Evolutionary conservation across 2,113 vertebrate genomes (phyloP), one percentile per base, ranked within the genome.

Genomic region (Passer domesticus): DNA sequence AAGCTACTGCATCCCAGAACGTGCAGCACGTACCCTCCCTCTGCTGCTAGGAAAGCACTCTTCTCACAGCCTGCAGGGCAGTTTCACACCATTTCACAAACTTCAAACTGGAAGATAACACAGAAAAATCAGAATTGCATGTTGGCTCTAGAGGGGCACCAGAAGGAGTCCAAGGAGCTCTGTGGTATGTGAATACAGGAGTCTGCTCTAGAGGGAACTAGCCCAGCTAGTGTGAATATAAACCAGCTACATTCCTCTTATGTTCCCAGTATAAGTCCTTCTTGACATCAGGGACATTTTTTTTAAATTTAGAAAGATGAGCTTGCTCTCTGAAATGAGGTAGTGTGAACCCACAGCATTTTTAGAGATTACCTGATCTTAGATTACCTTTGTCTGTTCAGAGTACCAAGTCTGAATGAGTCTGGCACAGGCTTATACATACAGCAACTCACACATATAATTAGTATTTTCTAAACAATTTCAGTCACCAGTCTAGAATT

Each of bases 1-100:
- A 31, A 28, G 7, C 2, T 21, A 28, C 13, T 1, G 0, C 37
- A 2, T 16, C 25, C 43, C 55, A 44, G 27, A 83, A 30, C 2
- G 1, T 0, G 3, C 10, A 56, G 11, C 23, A 24, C 3, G 0
- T 37, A 16, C 59, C n/a, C 12, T 58, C 23, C 0, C 49, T 20
- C 5, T 23, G 28, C 8, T 7, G 25, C 43, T 15, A 19, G 52
- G 60, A 37, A 63, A 75, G 68, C 50, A 39, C 47, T 23, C 0
- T 67, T 50, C 56, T 43, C 39, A 4, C 25, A 27, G 63, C 21
- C 81, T 44, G 35, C 25, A 22, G 69, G 13, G 18, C 19, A 21
- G 12, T 17, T 78, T 24, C 39, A 39, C 6, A 1, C 50, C 4
- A 24, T 33, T 81, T 33, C 73, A 55, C 35, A 20, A 13, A 22